Base-by-base conservation (phyloP, 1,140 invertebrate genomes). In the Pentalonia nigronervosa region DNA sequence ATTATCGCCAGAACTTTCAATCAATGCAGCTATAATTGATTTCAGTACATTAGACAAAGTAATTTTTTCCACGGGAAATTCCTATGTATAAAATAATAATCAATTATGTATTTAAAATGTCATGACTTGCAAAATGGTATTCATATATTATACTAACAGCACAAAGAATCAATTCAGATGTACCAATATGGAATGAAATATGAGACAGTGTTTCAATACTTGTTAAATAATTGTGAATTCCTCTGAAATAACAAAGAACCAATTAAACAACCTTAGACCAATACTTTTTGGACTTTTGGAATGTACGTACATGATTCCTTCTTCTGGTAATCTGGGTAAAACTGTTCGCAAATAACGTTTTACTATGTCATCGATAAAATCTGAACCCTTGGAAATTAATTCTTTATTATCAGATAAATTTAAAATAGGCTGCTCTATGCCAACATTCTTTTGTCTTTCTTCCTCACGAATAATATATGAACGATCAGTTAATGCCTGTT, bases 1-100 rank as follows among this genome's bases (percentile, higher is more conserved):
- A 47, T 96, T 96, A 36, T 96, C 94, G 34, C 96, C 96, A 36
- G 96, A 96, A 81, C 96, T 97, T 94, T 96, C 95, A 6, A 96
- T 95, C n/a, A 99, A 95, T 2, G 97, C 97, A 47, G 97, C 97
- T 83, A 99, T 96, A 21, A 99, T 95, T n/a, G 98, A 98, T 94
- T 97, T 96, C 93, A 99, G 97, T 47, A 97, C 97, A 86, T 96
- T 96, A n/a, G 97, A 96, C 92, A 98, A 95, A 7, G 97, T 97
- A 93, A 95, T 95, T 25, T 96, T 95, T 92, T 95, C 95, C 1
- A 97, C 96, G 86, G 98, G 98, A 95, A 97, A 97, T 94, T 98
- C 97, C 97, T 98, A 1, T 94, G 53, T 96, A 94, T 95, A 94
- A 93, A 94, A 94, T 91, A 94, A 84, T 91, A 76, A 88, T 41